Base-by-base conservation (phyloP, 1,140 invertebrate species). In the Diorhabda elongata region DNA sequence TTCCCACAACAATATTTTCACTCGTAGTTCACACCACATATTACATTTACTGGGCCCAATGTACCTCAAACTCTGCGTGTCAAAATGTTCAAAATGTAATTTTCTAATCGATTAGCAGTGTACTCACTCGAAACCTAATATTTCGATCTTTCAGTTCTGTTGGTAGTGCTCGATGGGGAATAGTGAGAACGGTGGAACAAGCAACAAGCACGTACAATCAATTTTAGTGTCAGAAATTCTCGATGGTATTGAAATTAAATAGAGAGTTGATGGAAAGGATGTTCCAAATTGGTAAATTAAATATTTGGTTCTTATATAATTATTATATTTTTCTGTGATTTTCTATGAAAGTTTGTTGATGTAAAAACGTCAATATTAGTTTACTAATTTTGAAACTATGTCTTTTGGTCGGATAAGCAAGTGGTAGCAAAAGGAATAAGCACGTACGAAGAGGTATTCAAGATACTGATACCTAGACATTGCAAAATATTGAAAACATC, bases 81-180 rank as follows among this genome's bases (percentile, higher is more conserved):
- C 47, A 52, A 52, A 52, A 52, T 52, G 47, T 52, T 52, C 47
- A 52, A 52, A 52, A 52, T 52, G 47, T 52, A 52, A 52, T 52
- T 52, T 52, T 52, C 47, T 52, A 52, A 52, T 52, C 47, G 47
- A 52, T 52, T 52, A n/a, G 6, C 47, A n/a, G 47, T 52, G 47
- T 52, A 52, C 0, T n/a, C 47, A 52, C n/a, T 52, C 47, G 47
- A 52, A 52, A 52, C 47, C n/a, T 8, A 52, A 52, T 52, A 52
- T 52, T 52, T 52, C 47, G 47, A 52, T 52, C 47, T 52, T 52
- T 52, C 47, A n/a, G 47, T 52, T 52, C 6, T 52, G 47, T 52
- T n/a, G 47, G 2, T 52, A 52, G 47, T 52, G 47, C 47, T n/a
- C 47, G 47, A 52, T 52, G 47, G 47, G 47, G 47, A 52, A 52